Percentiles rank a stretch among this genome's conserved stretches.
phyloP scores from a whole-genome alignment of 64 coral and sea anemone species.

The Porites australiensis region DNA sequence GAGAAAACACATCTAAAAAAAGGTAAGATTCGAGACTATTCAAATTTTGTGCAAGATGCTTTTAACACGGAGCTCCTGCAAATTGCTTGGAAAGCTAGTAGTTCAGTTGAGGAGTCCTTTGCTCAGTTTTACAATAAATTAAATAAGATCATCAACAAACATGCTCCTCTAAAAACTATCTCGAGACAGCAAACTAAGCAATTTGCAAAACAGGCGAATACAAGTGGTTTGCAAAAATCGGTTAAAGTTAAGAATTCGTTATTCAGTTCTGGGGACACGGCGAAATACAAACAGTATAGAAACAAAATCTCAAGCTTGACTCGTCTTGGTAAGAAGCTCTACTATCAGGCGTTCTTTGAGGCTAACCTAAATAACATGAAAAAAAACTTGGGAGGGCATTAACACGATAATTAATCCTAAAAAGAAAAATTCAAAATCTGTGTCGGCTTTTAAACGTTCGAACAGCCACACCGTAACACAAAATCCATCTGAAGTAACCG shows the following conservation, averaged over 20 bases:
- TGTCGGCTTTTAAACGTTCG: constrained; percentile 27
- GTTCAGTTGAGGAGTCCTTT: background rate
- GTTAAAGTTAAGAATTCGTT: constrained; percentile 43
- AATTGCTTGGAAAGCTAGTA: no score
- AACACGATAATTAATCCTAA: constrained; percentile 6
- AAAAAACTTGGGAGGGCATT: background rate
- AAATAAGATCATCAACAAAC: constrained; percentile 44
- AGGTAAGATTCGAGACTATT: no score
- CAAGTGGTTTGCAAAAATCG: constrained; percentile 15
- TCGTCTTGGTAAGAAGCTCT: constrained; percentile 1
- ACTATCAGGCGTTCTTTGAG: background rate
- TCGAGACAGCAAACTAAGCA: constrained; percentile 34
- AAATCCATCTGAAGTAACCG: constrained; percentile 21
- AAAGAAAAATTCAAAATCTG: constrained; percentile 10
- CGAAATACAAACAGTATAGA: constrained; percentile 30
- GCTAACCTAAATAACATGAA: no score
- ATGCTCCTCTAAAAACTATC: constrained; percentile 16
- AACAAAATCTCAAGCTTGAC: constrained; percentile 22
- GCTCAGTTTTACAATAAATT: constrained; percentile 7
- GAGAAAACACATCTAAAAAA: background rate
- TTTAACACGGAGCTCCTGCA: no score
- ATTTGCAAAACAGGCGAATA: constrained; percentile 33
- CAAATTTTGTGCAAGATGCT: no score
- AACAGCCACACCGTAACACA: constrained; percentile 30
- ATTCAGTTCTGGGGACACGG: background rate